Base-by-base conservation (phyloP, 2,888 invertebrate genomes). In the Zele albiditarsus region DNA sequence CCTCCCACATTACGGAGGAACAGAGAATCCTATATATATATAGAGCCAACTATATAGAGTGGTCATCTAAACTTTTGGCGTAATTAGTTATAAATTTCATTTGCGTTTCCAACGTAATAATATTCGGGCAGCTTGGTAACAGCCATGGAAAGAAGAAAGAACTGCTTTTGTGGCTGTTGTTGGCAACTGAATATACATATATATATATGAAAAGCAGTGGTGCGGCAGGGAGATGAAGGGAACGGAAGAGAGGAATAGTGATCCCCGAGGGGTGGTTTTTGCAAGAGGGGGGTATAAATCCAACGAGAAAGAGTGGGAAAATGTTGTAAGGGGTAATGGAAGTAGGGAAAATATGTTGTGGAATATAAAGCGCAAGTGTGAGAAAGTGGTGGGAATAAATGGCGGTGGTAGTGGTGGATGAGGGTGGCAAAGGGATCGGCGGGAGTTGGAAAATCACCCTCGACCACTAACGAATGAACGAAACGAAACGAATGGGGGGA, bases 11-110 rank as follows among this genome's bases (percentile, higher is more conserved):
- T 53, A 53, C 27, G 27, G n/a, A 23, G 42, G 57, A 69, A 69
- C 57, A 16, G 38, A 46, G 27, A 68, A 20, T 20, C 53, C 5
- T 20, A 3, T 20, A 53, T 53, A 23, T 20, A 53, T n/a, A 53
- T 53, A n/a, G 20, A 53, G n/a, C 20, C 6, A 20, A 12, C 38
- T 46, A n/a, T 46, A 46, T 6, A 46, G 53, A 5, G 28, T 82
- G 84, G 86, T 86, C 84, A 84, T 86, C 86, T 85, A 86, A 87
- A 86, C 85, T 86, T 87, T 87, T 84, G 82, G 82, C 83, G 83
- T 86, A 88, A 88, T 88, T 87, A 88, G 86, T 88, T 88, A 87
- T 87, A 88, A 88, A 88, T 87, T 88, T 87, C 82, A 84, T 86
- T 85, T 81, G 82, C 83, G 82, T 84, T 78, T 80, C 81, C 81